Base-by-base conservation (phyloP, 2,797 vertebrate genomes). In the Cossypha dichroa region DNA sequence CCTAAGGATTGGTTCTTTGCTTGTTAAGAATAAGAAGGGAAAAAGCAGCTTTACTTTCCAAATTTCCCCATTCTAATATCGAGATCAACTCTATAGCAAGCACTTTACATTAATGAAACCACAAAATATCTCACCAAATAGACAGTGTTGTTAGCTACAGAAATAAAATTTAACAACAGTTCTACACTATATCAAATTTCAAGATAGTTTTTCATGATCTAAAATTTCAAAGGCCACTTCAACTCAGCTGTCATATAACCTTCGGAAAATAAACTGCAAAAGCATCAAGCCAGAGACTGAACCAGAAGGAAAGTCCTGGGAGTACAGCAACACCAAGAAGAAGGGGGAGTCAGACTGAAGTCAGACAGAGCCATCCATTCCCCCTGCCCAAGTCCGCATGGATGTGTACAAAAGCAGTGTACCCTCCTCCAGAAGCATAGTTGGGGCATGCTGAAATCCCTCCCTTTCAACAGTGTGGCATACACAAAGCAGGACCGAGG, bases 241-340 rank as follows among this genome's bases (percentile, higher is more conserved):
- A 84, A 45, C 13, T 78, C 56, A 91, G 51, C 33, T 40, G 23
- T n/a, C 25, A 33, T 2, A 29, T 6, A 77, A 54, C 66, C 43
- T 81, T 41, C 48, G 33, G 54, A 54, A 93, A 85, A 88, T 29
- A 63, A 81, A 86, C 33, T 64, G 38, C 56, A 72, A 70, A 87
- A 72, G 40, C 21, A 60, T n/a, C 75, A 52, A 67, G 15, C 4
- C 23, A 60, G 41, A 48, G 36, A 66, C 14, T n/a, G 48, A 88
- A 55, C 9, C 25, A 72, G 34, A 11, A 60, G 11, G 10, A 75
- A 85, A 92, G 45, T n/a, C 25, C 62, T 49, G 18, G 12, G 67
- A 34, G 23, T 49, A 54, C 15, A 48, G 31, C 36, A 63, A 23
- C 56, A 80, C 11, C 41, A 49, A 55, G 28, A 75, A 69, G n/a